Evolutionary conservation across 2,113 vertebrate genomes (phyloP).

Genomic region (Ptychochromis oligacanthus): DNA sequence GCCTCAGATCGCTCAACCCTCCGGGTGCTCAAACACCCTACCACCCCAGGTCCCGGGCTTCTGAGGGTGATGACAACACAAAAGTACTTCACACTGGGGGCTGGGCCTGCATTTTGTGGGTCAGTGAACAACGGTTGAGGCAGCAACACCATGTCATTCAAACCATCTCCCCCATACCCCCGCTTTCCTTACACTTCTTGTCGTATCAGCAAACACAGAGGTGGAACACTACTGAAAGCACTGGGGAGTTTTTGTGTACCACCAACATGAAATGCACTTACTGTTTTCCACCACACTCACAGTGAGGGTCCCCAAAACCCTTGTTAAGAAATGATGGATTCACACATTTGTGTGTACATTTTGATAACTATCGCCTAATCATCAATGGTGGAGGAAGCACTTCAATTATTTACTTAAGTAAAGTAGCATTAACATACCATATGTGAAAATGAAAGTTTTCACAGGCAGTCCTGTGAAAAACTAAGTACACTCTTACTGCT

Average conservation of each 20-base stretch:
- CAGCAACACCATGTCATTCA: conserved; percentile 77
- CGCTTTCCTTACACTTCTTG: conserved; percentile 66
- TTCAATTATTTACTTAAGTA: background rate
- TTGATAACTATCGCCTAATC: background rate
- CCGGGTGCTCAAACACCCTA: conserved; percentile 14
- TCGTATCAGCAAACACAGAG: conserved; percentile 76
- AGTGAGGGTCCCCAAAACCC: conserved; percentile 27
- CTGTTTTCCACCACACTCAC: conserved; percentile 58
- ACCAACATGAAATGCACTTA: conserved; percentile 64
- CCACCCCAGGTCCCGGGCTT: conserved; percentile 43
- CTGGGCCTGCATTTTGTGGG: conserved; percentile 78
- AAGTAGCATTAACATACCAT: background rate
- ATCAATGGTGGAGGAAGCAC: background rate
- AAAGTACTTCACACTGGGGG: conserved; percentile 79
- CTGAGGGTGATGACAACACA: conserved; percentile 70
- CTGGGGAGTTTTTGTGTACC: conserved; percentile 61
- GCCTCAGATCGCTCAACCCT: conserved; percentile 44
- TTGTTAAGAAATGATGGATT: conserved; percentile 69
- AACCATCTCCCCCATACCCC: conserved; percentile 43
- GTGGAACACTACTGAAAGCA: conserved; percentile 60
- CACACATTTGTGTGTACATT: conserved; percentile 26
- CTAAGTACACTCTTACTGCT: background rate
- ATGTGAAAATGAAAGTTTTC: too few species aligned
- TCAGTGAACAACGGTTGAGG: conserved; percentile 74
- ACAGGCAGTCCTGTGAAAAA: background rate